Percentiles rank a stretch among this genome's conserved stretches.
Conservation (phyloP, 2,888 invertebrate species). For the Caenorhabditis sulstoni region DNA sequence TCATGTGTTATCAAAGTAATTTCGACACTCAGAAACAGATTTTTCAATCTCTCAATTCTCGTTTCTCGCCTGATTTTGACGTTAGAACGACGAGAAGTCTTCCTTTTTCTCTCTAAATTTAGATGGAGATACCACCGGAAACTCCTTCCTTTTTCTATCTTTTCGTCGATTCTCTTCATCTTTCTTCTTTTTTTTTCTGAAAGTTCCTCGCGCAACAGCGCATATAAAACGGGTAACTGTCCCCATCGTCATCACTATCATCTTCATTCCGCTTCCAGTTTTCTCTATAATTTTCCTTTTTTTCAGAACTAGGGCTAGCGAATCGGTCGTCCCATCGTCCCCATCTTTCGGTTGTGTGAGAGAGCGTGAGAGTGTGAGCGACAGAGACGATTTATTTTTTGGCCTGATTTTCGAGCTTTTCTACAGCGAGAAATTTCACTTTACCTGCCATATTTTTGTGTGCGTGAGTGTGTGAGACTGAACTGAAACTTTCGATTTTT, state of each 20-base stretch:
- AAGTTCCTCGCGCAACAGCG: not conserved
- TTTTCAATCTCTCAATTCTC: too few relatives aligned
- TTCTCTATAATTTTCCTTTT: conserved; percentile 3
- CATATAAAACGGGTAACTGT: too few relatives aligned
- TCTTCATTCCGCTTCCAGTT: not conserved
- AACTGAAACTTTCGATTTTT: conserved; percentile 17
- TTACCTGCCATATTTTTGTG: conserved; percentile 20
- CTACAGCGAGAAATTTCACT: conserved; percentile 4
- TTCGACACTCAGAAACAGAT: conserved; percentile 3
- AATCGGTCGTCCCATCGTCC: conserved; percentile 45
- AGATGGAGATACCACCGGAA: not conserved
- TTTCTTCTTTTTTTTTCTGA: not conserved
- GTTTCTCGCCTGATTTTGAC: not conserved
- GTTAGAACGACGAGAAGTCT: not conserved
- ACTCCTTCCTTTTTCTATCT: not conserved
- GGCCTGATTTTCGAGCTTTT: conserved; percentile 34
- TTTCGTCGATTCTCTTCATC: conserved; percentile 2
- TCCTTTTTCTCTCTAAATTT: not conserved
- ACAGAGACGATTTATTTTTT: conserved; percentile 35
- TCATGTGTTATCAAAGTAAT: conserved; percentile 25
- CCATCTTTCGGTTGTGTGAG: conserved; percentile 51
- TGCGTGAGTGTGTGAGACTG: conserved; percentile 55
- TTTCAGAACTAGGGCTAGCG: conserved; percentile 54
- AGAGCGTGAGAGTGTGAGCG: conserved; percentile 50
- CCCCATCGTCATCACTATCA: not conserved